Evolutionary conservation across 2,797 vertebrate species (phyloP), one percentile per base, ranked within the genome.

Genomic region (Hoplostethus atlanticus): DNA sequence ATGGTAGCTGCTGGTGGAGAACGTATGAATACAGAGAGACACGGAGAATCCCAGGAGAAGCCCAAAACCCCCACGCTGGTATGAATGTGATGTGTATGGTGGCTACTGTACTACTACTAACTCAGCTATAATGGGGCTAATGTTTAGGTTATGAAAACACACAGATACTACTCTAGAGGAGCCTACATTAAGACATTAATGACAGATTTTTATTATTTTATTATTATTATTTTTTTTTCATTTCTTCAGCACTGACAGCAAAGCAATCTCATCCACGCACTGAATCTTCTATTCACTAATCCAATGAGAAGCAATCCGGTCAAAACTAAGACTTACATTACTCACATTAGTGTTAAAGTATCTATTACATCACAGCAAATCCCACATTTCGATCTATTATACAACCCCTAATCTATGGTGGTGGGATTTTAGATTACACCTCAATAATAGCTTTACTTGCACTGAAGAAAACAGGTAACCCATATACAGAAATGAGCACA

Each of bases 401-500:
- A 84, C 84, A 91, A 92, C 51, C 44, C 42, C 54, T 92, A 91
- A 94, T 92, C 91, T 86, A 65, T 12, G 8, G 63, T 10, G 75
- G 82, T 83, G 54, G 84, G 86, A 84, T 81, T 87, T 86, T 48
- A 76, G 83, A 89, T 88, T 91, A 87, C 79, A 83, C 71, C 54
- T 31, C 60, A 76, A 61, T 88, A 90, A 85, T 85, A 77, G 64
- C 55, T 71, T 79, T 84, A 88, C 83, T 90, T 87, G 84, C 56
- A 80, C 75, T 74, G 58, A 80, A 87, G 28, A 28, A 88, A 87
- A 77, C 80, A 83, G 84, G 76, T 90, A 91, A 91, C 87, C 91
- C 77, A 90, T 40, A 89, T 87, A 73, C 56, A 64, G 36, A 30
- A 51, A 80, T 62, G 78, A 72, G 79, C 78, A 79, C 74, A 62